These are phyloP conservation scores for Homalodisca vitripennis DNA, from an alignment of 1,140 invertebrate genomes.

Conservation along the genomic window DNA sequence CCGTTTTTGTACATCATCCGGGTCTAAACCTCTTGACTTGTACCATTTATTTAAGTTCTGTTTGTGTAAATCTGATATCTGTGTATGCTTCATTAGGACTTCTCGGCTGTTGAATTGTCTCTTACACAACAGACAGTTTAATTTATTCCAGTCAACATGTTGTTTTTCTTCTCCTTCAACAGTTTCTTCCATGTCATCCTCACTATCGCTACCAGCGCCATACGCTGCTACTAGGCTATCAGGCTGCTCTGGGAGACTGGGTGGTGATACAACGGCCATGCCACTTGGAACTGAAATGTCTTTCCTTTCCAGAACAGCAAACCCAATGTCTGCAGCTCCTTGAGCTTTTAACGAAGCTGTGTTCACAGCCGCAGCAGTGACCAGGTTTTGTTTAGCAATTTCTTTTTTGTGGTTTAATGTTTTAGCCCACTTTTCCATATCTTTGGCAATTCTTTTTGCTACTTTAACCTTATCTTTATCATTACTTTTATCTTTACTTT, in stretches of 20 bases:
- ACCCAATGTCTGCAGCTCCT: conserved; percentile 86
- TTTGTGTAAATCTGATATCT: conserved; percentile 94
- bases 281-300: conserved; percentile 30
- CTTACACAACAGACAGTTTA: conserved; percentile 95
- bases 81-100: conserved; percentile 85
- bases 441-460: conserved; percentile 96
- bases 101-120: conserved; percentile 90
- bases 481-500: conserved; percentile 38
- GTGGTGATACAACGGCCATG: background rate
- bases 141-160: conserved; percentile 78
- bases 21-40: conserved; percentile 55
- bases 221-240: conserved; percentile 69
- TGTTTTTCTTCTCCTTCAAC: conserved; percentile 33
- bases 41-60: conserved; percentile 80
- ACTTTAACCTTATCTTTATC: conserved; percentile 68
- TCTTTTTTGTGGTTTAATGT: conserved; percentile 97
- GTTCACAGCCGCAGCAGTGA: conserved; percentile 52
- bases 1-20: conserved; percentile 54
- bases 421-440: conserved; percentile 97
- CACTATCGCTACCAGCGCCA: conserved; percentile 60
- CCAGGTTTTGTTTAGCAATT: conserved; percentile 64
- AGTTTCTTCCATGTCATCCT: conserved; percentile 54
- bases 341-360: conserved; percentile 44
- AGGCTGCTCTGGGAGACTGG: background rate
- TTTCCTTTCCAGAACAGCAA: conserved; percentile 73